These are phyloP conservation scores for Stichopus chloronotus DNA, from an alignment of 35 echinoderm and acorn worm genomes.

Conservation along the genomic window DNA sequence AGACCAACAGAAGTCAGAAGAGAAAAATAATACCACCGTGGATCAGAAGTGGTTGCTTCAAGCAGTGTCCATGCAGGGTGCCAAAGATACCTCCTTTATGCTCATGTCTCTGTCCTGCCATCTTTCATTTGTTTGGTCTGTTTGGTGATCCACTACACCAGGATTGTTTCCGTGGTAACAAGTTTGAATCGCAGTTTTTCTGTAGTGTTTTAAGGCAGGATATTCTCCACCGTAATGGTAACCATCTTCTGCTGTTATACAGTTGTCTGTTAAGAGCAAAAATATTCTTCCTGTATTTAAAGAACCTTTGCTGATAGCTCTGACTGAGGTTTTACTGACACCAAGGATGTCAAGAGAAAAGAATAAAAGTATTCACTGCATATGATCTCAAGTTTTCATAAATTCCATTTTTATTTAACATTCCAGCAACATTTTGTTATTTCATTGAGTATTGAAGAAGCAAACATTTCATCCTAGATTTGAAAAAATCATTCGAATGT, in stretches of 20 bases:
- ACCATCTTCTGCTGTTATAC: background rate
- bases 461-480: too few species aligned
- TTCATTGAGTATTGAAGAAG: too few species aligned
- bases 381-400: too few species aligned
- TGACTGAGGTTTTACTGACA: too few species aligned
- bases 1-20: conserved; percentile 41
- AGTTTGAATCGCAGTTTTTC: background rate
- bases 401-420: too few species aligned
- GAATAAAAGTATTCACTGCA: too few species aligned
- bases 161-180: conserved; percentile 7
- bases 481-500: too few species aligned
- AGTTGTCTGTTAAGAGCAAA: background rate
- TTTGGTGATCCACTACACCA: conserved; percentile 41
- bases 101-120: background rate
- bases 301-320: too few species aligned
- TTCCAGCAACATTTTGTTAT: too few species aligned
- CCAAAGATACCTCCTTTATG: background rate
- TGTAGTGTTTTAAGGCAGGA: background rate
- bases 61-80: background rate
- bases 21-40: conserved; percentile 41
- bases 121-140: background rate
- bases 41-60: conserved; percentile 29
- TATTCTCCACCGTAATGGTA: background rate
- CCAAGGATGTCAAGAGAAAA: too few species aligned
- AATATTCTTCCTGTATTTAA: background rate